These are phyloP conservation scores for Dasypolia templi DNA, from an alignment of 2,888 invertebrate species.

Conservation along the genomic window DNA sequence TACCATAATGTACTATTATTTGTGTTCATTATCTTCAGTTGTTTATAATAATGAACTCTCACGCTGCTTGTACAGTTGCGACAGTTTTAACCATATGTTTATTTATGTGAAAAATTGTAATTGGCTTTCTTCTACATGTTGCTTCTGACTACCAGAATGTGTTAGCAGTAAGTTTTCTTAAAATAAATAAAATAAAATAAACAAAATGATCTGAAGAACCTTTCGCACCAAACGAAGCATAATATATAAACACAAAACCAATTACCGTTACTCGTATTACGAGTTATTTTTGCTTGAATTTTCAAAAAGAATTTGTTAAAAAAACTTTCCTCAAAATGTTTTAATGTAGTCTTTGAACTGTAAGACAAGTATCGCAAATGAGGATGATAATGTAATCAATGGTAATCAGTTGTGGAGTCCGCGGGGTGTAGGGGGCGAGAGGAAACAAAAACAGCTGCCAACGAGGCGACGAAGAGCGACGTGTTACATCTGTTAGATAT, in stretches of 20 bases:
- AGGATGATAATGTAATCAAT: constrained; percentile 51
- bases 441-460: neutral
- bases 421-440: neutral
- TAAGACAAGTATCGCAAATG: constrained; percentile 36
- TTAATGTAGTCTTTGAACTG: constrained; percentile 32
- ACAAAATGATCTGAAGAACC: neutral
- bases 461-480: constrained; percentile 15
- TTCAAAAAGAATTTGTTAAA: constrained; percentile 9
- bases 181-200: too few relatives aligned
- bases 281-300: constrained; percentile 20
- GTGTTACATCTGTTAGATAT: constrained; percentile 48
- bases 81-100: too few relatives aligned
- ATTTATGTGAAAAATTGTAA: too few relatives aligned
- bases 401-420: constrained; percentile 41
- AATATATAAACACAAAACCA: constrained; percentile 10
- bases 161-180: too few relatives aligned
- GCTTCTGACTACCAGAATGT: too few relatives aligned
- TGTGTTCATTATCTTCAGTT: too few relatives aligned
- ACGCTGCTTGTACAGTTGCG: too few relatives aligned
- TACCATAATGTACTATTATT: too few relatives aligned
- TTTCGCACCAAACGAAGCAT: constrained; percentile 9
- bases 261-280: too few relatives aligned
- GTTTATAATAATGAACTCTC: too few relatives aligned
- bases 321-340: constrained; percentile 26
- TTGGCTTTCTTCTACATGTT: too few relatives aligned